Evolutionary conservation across 2,113 vertebrate species (phyloP), one percentile per base, ranked within the genome.

Genomic region (Syngnathus scovelli): DNA sequence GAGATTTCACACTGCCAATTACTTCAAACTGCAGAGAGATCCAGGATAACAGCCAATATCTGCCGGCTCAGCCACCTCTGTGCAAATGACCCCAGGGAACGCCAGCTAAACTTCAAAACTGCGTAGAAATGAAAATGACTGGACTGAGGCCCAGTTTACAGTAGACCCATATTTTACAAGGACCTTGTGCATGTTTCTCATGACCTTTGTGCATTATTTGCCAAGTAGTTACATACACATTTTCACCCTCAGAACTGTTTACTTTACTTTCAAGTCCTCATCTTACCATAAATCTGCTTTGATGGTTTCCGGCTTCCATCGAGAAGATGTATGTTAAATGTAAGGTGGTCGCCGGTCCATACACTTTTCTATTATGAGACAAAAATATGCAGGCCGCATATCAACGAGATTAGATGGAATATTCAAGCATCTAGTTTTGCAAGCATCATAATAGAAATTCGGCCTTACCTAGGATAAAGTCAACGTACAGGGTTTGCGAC

Each of bases 1-100:
- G 65, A 77, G 70, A 76, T 78, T 75, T 82, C 65, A 1, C 10
- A 69, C 66, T 76, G 74, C 68, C 79, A 84, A 82, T 85, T 87
- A 79, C 76, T 67, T 68, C 23, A 72, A 69, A 70, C 64, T 44
- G 69, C 60, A 9, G 38, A 39, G 69, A 71, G 76, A 77, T 79
- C 72, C 59, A 72, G 74, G 70, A 61, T 37, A 49, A 63, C 55
- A 2, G 75, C 49, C 61, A 54, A 54, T 71, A 75, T 76, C 76
- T 12, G 33, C 49, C 62, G 1, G 72, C 78, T 79, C 66, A 79
- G 70, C 66, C 49, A 6, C 65, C 71, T 67, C 61, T 69, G 68
- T 52, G 67, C n/a, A 23, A 64, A 69, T 52, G 19, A 64, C 76
- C 75, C 56, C 66, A 9, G 62, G 75, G 70, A 73, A 65, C 16